Evolutionary conservation across 2,113 vertebrate genomes (phyloP), one percentile per base, ranked within the genome.

Genomic region (Holacanthus passer): DNA sequence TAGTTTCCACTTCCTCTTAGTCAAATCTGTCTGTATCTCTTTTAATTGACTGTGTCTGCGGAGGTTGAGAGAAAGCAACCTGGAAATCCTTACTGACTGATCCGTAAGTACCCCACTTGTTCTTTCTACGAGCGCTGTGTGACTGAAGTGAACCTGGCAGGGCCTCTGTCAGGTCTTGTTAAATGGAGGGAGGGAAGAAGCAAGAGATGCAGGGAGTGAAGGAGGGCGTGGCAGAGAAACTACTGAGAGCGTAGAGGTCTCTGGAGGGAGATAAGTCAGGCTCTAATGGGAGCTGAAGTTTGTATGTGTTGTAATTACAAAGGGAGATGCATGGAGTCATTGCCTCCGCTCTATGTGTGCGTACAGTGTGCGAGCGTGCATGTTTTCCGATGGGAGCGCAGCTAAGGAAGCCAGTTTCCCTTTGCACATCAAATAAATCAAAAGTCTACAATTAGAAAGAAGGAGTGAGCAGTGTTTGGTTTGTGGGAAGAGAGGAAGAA

Each of bases 401-500:
- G 83, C 89, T 47, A 60, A 48, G 66, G 43, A 85, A 90, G 82
- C 70, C 82, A 82, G 85, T 90, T 90, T 94, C 79, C 87, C 86
- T 88, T 70, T 90, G 84, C 82, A 77, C 85, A 85, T 88, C 82
- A 90, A 91, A 93, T 93, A 89, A 88, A 90, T 95, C 91, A 87
- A 35, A 86, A 82, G 85, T 87, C 87, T 92, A 88, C 91, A 93
- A 94, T 93, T 94, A 94, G 82, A 88, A 89, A 86, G 88, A 88
- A 77, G 87, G 85, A 90, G 87, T 65, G 81, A 85, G 79, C 56
- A 43, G 82, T 88, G 92, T 94, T 93, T 92, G 89, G 89, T 93
- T 94, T 94, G 90, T 90, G 92, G 91, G 83, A 91, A 89, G 84
- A 92, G 84, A 88, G 76, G 89, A 92, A 84, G 88, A 92, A 92